Conservation (phyloP, 2,888 invertebrate genomes). For the Leptopilina myrica region DNA sequence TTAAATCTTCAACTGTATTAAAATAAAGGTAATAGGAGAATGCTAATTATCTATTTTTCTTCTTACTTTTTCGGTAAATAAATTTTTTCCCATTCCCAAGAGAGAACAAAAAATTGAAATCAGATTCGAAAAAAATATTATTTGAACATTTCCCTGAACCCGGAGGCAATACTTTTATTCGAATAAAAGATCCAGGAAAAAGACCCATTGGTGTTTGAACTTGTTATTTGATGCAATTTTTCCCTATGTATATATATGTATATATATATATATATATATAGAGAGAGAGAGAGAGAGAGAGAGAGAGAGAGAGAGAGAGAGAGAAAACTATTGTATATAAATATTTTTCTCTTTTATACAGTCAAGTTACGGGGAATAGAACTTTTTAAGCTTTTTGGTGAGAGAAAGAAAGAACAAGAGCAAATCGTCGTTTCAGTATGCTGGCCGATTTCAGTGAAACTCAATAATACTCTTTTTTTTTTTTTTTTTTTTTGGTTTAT, state of each 20-base stretch:
- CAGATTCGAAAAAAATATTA: background rate
- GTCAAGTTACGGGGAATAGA: slow-evolving; percentile 4
- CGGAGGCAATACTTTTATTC: slow-evolving; percentile 13
- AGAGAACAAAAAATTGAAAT: background rate
- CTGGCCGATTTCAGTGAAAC: slow-evolving; percentile 53
- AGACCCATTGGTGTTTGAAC: slow-evolving; percentile 26
- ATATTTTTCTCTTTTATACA: slow-evolving; percentile 7
- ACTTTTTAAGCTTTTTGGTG: slow-evolving; percentile 29
- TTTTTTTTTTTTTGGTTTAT: background rate
- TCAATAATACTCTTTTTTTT: slow-evolving; percentile 47
- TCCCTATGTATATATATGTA: no score
- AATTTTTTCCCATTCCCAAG: background rate
- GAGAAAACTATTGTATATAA: slow-evolving; percentile 7
- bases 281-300: no score
- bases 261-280: no score
- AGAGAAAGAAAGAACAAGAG: slow-evolving; percentile 20
- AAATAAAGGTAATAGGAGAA: no score
- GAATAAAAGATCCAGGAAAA: slow-evolving; percentile 33
- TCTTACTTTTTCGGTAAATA: no score
- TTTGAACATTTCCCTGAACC: slow-evolving; percentile 1
- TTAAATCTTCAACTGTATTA: no score
- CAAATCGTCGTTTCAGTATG: slow-evolving; percentile 54
- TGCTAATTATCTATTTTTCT: no score
- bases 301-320: no score
- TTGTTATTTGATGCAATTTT: slow-evolving; percentile 37